Base-by-base conservation (phyloP, 1,140 invertebrate species). In the Cyphomyrmex costatus region DNA sequence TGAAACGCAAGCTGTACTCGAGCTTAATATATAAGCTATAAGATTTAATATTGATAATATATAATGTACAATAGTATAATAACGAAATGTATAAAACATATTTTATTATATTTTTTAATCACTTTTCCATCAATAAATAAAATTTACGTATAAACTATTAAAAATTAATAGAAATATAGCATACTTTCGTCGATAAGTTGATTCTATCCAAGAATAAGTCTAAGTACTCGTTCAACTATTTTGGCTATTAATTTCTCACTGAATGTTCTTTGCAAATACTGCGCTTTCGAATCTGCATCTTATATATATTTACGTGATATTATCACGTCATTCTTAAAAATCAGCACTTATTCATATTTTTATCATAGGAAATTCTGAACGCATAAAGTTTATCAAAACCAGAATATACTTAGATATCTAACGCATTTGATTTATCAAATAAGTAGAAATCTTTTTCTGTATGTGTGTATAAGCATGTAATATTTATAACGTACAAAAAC, bases 121-220 rank as follows among this genome's bases (percentile, higher is more conserved):
- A 65, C 21, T 33, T 33, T 7, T n/a, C 0, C 1, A 42, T 12
- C 21, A 66, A 66, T 53, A 14, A 42, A 66, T 42, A 36, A 42
- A 66, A 66, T 66, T 21, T 66, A 36, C 2, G 7, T 1, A 3
- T 21, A 66, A 36, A 10, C 8, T 36, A 21, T 24, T 24, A 49
- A 49, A 73, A 73, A 73, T 1, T 71, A 53, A 53, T 10, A 21
- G 10, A 71, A 53, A 73, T 33, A 3, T 53, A 51, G 5, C 70
- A 12, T 73, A 73, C 70, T 27, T 7, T 73, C 6, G 3, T 8
- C 2, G 12, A 24, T 30, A 30, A 58, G 24, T 30, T 16, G 6
- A 1, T 36, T 8, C 8, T 33, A 5, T 3, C 1, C 0, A 36
- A 36, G 36, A 42, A 42, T 42, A 42, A 42, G 10, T 42, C 10